Evolutionary conservation across 2,888 invertebrate species (phyloP), one percentile per base, ranked within the genome.

Genomic region (Volucella bombylans): DNA sequence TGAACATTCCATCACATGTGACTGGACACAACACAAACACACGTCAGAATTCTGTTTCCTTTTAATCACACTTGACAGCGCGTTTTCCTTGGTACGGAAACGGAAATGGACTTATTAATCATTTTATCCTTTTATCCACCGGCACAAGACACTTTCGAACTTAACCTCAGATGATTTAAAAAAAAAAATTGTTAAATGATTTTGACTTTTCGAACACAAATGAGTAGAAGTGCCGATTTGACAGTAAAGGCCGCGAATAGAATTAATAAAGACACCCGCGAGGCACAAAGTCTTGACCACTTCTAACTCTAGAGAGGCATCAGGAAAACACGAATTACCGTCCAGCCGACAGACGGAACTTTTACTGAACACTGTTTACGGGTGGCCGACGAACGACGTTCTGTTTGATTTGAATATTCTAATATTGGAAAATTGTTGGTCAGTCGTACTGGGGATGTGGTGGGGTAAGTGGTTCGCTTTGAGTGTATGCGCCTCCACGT

Each of bases 211-310:
- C 47, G 23, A 57, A 67, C 43, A 31, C 61, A 14, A 47, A 12
- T 14, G 14, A 14, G 55, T 6, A 14, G 38, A 39, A 65, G n/a
- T 43, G 12, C 31, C 11, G 6, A 18, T 52, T 3, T 8, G 41
- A 52, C 45, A 55, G 45, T 52, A 4, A 39, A 14, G 62, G 12
- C 57, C 79, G 50, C 74, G 73, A 47, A 74, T 55, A 57, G 11
- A 54, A 74, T 50, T 14, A 64, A 82, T 23, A 23, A 55, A 77
- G 76, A 47, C 88, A 87, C 88, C 89, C 88, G 87, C 86, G 87
- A 77, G 87, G 87, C 87, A 87, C 88, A 86, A 88, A 88, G 89
- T 89, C 89, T 90, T 90, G 90, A 90, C 91, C 90, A 90, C 89
- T 87, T 90, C 89, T 89, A 89, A 89, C 88, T 86, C 87, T 88